A percentile compares a stretch with the other conserved stretches of the same genome.
Conservation (phyloP, 2,797 vertebrate species). For the Tinamus major region DNA sequence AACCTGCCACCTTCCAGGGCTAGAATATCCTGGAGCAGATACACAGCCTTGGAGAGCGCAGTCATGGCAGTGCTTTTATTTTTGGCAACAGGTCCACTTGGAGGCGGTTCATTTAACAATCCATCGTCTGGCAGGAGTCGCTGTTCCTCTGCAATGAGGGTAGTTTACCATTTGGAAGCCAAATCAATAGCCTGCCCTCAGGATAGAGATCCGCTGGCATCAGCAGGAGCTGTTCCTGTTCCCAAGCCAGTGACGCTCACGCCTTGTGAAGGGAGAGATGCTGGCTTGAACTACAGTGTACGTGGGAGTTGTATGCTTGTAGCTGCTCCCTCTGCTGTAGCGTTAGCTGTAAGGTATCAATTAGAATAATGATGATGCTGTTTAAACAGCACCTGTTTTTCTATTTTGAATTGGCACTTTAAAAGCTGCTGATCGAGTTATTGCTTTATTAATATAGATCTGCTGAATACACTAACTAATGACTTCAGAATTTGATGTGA, state of each 20-base stretch:
- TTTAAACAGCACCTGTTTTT: slow-evolving; percentile 54
- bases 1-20: not conserved
- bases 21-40: not conserved
- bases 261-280: not conserved
- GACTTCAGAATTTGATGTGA: slow-evolving; percentile 65
- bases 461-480: slow-evolving; percentile 72
- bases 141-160: not conserved
- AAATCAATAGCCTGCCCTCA: slow-evolving; percentile 5
- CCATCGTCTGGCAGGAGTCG: not conserved
- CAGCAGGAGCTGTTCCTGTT: not conserved
- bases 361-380: slow-evolving; percentile 49
- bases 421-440: slow-evolving; percentile 60
- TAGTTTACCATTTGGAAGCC: not conserved
- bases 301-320: slow-evolving; percentile 7
- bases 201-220: not conserved
- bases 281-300: not conserved
- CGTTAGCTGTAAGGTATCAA: slow-evolving; percentile 32
- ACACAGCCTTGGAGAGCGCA: not conserved
- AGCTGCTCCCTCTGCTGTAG: not conserved
- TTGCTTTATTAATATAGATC: slow-evolving; percentile 57
- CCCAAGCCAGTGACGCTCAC: not conserved
- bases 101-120: slow-evolving; percentile 18
- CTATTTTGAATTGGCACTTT: slow-evolving; percentile 50
- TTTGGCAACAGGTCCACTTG: not conserved
- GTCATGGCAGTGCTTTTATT: not conserved